These are phyloP conservation scores for Rhagonycha lutea DNA, from an alignment of 2,888 invertebrate genomes.

Conservation along the genomic window DNA sequence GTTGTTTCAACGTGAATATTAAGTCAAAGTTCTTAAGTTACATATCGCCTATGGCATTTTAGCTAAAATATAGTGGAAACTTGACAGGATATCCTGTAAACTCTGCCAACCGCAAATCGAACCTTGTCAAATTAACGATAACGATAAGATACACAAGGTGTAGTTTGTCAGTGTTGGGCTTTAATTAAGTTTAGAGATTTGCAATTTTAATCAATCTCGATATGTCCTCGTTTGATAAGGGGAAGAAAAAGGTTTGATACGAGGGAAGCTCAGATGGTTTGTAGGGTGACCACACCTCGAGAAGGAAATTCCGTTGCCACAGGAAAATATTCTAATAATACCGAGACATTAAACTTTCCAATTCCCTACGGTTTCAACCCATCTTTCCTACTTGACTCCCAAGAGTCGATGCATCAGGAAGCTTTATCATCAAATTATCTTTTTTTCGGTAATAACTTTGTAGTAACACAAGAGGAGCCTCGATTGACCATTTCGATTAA, in stretches of 20 bases:
- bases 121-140: conserved; percentile 19
- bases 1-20: conserved; percentile 1
- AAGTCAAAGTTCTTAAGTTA: conserved; percentile 24
- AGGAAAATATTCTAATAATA: neutral
- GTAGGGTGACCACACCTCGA: neutral
- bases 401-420: neutral
- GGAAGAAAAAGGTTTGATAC: neutral
- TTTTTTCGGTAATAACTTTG: neutral
- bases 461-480: neutral
- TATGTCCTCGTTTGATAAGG: neutral
- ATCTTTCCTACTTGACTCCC: neutral
- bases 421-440: neutral
- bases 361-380: neutral
- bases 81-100: conserved; percentile 28
- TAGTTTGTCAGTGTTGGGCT: conserved; percentile 10
- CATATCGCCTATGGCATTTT: conserved; percentile 16
- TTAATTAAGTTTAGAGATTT: neutral
- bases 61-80: conserved; percentile 23
- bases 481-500: conserved; percentile 21
- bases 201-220: neutral
- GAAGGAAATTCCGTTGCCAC: neutral
- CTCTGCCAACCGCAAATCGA: conserved; percentile 23
- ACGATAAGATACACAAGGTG: conserved; percentile 8
- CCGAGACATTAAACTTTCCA: neutral
- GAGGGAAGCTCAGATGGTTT: neutral